Evolutionary conservation across 2,113 vertebrate species (phyloP).

Genomic region (Phyllostomus discolor): DNA sequence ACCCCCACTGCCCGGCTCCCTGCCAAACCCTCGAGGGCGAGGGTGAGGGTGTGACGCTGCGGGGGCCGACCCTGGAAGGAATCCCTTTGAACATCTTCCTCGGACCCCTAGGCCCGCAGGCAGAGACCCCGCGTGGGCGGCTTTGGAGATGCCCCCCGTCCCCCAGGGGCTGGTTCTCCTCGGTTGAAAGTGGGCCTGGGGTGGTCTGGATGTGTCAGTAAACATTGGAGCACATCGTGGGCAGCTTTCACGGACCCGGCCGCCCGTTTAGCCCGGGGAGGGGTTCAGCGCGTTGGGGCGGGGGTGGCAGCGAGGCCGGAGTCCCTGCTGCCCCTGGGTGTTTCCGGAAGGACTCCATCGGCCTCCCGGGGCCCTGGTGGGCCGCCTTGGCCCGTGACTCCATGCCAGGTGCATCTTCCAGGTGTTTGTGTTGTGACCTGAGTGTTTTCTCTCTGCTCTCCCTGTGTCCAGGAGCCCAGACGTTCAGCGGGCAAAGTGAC

Average conservation of each 20-base stretch:
- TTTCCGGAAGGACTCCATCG: not conserved
- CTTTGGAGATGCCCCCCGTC: not conserved
- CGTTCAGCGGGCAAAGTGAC: constrained; percentile 84
- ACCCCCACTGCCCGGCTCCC: not conserved
- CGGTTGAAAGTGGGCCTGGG: not conserved
- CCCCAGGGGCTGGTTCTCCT: not conserved
- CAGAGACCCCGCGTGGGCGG: not conserved
- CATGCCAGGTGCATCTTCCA: not conserved
- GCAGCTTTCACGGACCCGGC: fast-evolving
- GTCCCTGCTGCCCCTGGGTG: not conserved
- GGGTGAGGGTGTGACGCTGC: not conserved
- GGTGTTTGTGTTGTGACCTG: not conserved
- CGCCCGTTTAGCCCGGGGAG: not conserved
- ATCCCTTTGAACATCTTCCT: not conserved
- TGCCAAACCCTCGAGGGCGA: not conserved
- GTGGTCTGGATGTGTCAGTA: not conserved
- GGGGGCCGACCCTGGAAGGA: not conserved
- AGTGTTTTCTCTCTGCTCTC: not conserved
- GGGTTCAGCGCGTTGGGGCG: not conserved
- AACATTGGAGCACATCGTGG: not conserved
- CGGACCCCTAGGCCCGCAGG: not conserved
- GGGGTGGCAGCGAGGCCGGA: not conserved
- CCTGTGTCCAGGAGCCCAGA: constrained; percentile 83
- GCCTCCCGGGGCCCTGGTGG: fast-evolving
- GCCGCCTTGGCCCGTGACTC: fast-evolving